A percentile compares a stretch with the other conserved stretches of the same genome.
These are phyloP conservation scores for Himantopus leucocephalus DNA, from an alignment of 2,113 vertebrate genomes.

Conservation along the genomic window DNA sequence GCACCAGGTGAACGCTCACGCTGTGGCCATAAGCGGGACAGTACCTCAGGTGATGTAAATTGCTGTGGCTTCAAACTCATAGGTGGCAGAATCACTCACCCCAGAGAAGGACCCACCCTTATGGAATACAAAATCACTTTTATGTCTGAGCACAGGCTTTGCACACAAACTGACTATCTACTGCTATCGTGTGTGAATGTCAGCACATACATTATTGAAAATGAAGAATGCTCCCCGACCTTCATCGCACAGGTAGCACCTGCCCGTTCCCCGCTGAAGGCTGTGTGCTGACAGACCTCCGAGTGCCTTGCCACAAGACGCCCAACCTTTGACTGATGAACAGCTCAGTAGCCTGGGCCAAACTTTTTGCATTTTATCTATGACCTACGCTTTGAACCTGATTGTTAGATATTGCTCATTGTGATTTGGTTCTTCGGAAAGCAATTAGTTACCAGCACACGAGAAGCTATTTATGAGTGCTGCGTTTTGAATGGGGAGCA, in stretches of 20 bases:
- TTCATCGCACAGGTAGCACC: not conserved
- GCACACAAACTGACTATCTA: not conserved
- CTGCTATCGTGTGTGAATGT: not conserved
- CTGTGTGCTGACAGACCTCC: not conserved
- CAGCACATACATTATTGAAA: not conserved
- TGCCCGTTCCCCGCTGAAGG: not conserved
- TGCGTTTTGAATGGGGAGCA: not conserved
- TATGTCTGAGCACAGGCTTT: not conserved
- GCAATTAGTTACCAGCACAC: not conserved
- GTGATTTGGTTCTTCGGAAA: not conserved
- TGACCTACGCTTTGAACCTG: not conserved
- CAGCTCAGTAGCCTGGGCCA: not conserved
- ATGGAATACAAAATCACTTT: not conserved
- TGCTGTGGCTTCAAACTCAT: not conserved
- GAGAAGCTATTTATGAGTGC: not conserved
- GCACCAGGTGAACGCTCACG: accelerated
- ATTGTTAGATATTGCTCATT: not conserved
- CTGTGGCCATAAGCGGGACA: not conserved
- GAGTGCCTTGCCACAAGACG: not conserved
- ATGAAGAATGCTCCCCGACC: not conserved
- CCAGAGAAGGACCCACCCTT: not conserved
- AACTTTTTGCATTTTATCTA: not conserved
- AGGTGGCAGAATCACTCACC: not conserved
- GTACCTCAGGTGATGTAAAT: not conserved
- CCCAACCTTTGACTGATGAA: not conserved